Evolutionary conservation across 2,113 vertebrate species (phyloP).

Genomic region (Bubalus kerabau): DNA sequence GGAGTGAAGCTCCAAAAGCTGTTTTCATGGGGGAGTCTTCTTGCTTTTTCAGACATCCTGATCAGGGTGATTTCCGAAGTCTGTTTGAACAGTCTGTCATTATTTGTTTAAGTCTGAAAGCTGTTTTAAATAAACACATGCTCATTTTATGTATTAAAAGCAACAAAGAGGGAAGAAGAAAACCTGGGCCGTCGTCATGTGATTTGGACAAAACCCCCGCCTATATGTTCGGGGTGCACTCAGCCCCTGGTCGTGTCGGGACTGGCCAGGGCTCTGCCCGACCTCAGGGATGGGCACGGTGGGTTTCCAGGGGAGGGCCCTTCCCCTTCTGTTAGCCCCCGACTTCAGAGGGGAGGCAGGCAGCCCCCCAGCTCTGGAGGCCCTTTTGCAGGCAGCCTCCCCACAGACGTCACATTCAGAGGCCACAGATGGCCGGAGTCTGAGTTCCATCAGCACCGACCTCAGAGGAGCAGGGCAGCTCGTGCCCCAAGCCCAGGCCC

Average conservation of each 20-base stretch:
- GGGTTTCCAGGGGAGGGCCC: neutral
- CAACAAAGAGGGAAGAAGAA: conserved; percentile 48
- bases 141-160: conserved; percentile 80
- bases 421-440: neutral
- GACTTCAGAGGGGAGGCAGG: neutral
- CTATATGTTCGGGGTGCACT: neutral
- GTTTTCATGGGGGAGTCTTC: conserved; percentile 58
- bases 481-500: neutral
- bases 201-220: neutral
- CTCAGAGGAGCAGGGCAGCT: neutral
- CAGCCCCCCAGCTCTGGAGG: neutral
- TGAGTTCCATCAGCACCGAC: neutral
- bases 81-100: conserved; percentile 85
- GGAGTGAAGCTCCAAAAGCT: conserved; percentile 70
- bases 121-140: conserved; percentile 83
- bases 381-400: neutral
- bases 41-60: conserved; percentile 81
- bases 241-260: neutral
- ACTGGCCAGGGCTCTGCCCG: neutral
- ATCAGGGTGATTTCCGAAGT: conserved; percentile 82
- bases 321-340: neutral
- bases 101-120: conserved; percentile 84
- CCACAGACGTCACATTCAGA: neutral
- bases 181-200: neutral
- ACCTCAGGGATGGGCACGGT: accelerated